phyloP scores from a whole-genome alignment of 2,888 invertebrate genomes.

The Unio delphinus region DNA sequence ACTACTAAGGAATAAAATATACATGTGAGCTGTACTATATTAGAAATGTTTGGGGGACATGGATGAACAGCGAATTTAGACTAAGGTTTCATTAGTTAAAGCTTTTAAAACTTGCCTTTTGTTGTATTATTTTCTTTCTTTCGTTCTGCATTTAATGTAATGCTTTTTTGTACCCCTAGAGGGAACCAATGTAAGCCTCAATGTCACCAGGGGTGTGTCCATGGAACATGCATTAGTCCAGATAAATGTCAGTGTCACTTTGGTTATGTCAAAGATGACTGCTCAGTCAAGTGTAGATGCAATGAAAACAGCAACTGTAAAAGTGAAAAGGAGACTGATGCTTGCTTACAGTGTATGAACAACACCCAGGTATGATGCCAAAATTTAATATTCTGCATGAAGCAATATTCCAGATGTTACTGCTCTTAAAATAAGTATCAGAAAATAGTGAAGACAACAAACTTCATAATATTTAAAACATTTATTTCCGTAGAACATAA shows the following conservation, averaged over 20 bases:
- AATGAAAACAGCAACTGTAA: constrained; percentile 93
- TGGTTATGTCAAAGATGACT: constrained; percentile 94
- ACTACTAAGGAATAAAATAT: too few species aligned
- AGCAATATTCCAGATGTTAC: not conserved
- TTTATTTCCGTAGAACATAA: too few species aligned
- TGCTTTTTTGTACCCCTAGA: not conserved
- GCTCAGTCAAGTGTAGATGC: constrained; percentile 93
- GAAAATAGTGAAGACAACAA: too few species aligned
- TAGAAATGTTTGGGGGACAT: too few species aligned
- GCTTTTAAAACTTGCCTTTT: too few species aligned
- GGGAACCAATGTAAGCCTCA: constrained; percentile 65
- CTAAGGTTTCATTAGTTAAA: too few species aligned
- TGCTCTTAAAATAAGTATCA: too few species aligned
- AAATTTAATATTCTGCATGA: constrained; percentile 21
- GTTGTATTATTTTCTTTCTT: not conserved
- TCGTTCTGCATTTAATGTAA: not conserved
- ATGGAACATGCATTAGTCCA: constrained; percentile 70
- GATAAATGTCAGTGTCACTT: constrained; percentile 85
- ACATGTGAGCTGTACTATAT: too few species aligned
- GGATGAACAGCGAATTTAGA: too few species aligned
- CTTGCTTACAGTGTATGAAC: constrained; percentile 88
- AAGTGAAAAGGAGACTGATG: constrained; percentile 83
- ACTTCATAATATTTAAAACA: too few species aligned
- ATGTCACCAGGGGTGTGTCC: constrained; percentile 69
- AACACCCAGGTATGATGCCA: constrained; percentile 82